A percentile compares a stretch with the other conserved stretches of the same genome.
Evolutionary conservation across 2,888 invertebrate species (phyloP).

Genomic region (Sarcophaga caerulescens): DNA sequence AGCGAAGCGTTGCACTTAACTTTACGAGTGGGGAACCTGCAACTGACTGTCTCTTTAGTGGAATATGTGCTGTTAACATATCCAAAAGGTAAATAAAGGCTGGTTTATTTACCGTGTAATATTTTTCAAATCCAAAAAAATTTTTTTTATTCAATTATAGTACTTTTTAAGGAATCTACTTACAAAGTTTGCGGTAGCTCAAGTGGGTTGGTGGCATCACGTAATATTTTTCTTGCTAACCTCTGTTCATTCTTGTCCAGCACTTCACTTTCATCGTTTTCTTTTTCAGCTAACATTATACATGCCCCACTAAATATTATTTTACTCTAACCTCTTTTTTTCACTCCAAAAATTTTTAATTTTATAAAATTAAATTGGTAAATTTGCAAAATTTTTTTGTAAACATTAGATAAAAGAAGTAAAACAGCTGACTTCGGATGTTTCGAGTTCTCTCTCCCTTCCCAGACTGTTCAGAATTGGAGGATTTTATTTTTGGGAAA

Average conservation of each 20-base stretch:
- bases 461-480: slow-evolving; percentile 33
- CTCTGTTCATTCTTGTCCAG: slow-evolving; percentile 16
- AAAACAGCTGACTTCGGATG: slow-evolving; percentile 27
- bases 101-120: too few species aligned
- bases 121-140: slow-evolving; percentile 45
- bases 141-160: slow-evolving; percentile 31
- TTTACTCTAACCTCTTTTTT: slow-evolving; percentile 29
- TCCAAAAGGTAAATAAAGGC: slow-evolving; percentile 37
- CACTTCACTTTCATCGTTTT: slow-evolving; percentile 26
- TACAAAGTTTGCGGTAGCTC: slow-evolving; percentile 42
- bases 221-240: slow-evolving; percentile 34
- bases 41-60: background rate
- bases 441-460: slow-evolving; percentile 32
- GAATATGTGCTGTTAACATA: slow-evolving; percentile 14
- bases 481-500: slow-evolving; percentile 28
- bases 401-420: slow-evolving; percentile 23
- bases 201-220: slow-evolving; percentile 40
- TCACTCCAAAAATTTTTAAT: slow-evolving; percentile 16
- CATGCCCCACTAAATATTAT: slow-evolving; percentile 29
- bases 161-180: slow-evolving; percentile 23
- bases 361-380: slow-evolving; percentile 24
- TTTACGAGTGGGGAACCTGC: slow-evolving; percentile 1
- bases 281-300: slow-evolving; percentile 19
- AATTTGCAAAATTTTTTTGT: slow-evolving; percentile 26
- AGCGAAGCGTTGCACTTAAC: slow-evolving; percentile 29